Evolutionary conservation across 1,140 invertebrate genomes (phyloP), one percentile per base, ranked within the genome.

Genomic region (Streblospio benedicti): DNA sequence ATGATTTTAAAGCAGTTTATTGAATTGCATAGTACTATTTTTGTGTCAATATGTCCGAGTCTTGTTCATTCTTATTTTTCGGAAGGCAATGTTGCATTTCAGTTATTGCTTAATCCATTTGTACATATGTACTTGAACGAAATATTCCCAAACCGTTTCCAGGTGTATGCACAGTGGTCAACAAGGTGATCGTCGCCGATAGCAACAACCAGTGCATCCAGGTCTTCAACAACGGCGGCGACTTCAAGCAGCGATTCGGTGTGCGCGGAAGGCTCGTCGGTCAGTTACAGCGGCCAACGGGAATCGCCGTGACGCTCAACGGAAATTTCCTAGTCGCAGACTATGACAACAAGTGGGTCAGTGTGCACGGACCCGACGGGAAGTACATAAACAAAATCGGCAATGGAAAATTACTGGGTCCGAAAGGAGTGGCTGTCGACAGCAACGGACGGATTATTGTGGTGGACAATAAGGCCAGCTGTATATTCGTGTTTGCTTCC

Each of bases 331-430:
- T 82, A n/a, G 76, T 84, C 1, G 80, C 82, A 5, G 83, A 84
- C 63, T 83, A 83, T 67, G 83, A 84, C 62, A 83, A 83, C 65
- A 81, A 81, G 67, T 83, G 82, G 79, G 74, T 84, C 35, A 81
- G 79, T 64, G 74, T 83, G 16, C 83, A 79, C 69, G 76, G 78
- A 56, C 76, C 76, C 1, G 80, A 79, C 60, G 83, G 83, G 16
- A 82, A 83, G 67, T 83, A 81, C 68, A 67, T 83, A 32, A 80
- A 72, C 56, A 73, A 81, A 60, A 76, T 84, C 44, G 82, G 83
- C 6, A 75, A 77, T 54, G 81, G 81, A 52, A 82, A 81, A 66
- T 73, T 84, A 20, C 65, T 82, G n/a, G 82, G 76, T 53, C 82
- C 82, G 16, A 83, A 83, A 65, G 82, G 82, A 9, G 66, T 83